phyloP scores from a whole-genome alignment of 2,888 invertebrate genomes.

The Agrochola circellaris region DNA sequence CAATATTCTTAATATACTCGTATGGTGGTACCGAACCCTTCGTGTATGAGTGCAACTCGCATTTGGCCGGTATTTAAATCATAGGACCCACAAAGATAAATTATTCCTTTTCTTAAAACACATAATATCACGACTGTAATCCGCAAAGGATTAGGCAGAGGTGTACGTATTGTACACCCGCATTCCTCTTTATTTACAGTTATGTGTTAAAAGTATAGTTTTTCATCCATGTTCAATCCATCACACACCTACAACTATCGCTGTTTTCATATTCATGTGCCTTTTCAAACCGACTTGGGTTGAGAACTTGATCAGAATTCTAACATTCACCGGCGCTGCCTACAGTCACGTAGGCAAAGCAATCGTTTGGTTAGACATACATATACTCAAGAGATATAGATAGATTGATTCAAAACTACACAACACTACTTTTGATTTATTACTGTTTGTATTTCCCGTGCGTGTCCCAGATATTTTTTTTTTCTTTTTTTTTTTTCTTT shows the following conservation, averaged over 20 bases:
- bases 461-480: no score
- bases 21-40: no score
- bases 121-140: neutral
- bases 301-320: slow-evolving; percentile 30
- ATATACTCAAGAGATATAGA: no score
- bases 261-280: neutral
- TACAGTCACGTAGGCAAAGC: slow-evolving; percentile 36
- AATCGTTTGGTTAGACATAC: neutral
- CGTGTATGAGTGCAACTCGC: no score
- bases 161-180: no score
- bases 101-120: neutral
- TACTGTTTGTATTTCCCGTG: no score
- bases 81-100: neutral
- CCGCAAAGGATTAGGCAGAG: neutral
- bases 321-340: slow-evolving; percentile 16
- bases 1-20: no score
- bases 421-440: no score
- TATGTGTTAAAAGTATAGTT: neutral
- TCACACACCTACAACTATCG: neutral
- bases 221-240: neutral
- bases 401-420: no score
- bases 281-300: slow-evolving; percentile 25
- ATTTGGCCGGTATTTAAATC: neutral
- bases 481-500: no score
- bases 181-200: neutral